A percentile compares a stretch with the other conserved stretches of the same genome.
Conservation (phyloP, 2,797 vertebrate species). For the Erpetoichthys calabaricus region DNA sequence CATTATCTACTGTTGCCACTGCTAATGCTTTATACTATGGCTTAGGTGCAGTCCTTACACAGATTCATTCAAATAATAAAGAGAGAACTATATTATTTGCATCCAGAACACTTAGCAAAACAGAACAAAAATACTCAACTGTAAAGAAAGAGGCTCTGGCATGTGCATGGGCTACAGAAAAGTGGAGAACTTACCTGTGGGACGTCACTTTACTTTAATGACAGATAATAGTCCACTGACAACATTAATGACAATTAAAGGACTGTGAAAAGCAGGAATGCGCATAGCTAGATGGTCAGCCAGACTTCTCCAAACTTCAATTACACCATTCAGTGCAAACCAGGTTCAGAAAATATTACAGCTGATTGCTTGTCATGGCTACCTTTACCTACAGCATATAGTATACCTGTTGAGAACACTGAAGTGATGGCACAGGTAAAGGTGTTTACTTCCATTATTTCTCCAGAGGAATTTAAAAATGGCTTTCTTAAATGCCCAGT, state of each 20-base stretch:
- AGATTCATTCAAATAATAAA: no score
- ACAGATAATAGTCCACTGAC: no score
- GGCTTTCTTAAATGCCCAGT: constrained; percentile 10
- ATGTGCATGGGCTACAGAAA: no score
- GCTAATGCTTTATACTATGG: no score
- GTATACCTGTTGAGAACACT: constrained; percentile 1
- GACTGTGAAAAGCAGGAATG: neutral
- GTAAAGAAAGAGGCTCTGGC: no score
- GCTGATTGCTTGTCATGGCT: constrained; percentile 13
- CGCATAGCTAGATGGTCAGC: constrained; percentile 10
- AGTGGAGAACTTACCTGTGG: no score
- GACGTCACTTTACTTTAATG: no score
- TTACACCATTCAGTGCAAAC: constrained; percentile 9
- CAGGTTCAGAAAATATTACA: constrained; percentile 3
- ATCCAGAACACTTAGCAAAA: no score
- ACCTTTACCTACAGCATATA: constrained; percentile 5
- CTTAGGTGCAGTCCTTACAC: no score
- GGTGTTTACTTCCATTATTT: constrained; percentile 4
- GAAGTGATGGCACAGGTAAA: constrained; percentile 8
- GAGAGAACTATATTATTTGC: no score
- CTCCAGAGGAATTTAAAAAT: constrained; percentile 8
- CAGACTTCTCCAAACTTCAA: constrained; percentile 5
- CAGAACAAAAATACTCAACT: no score
- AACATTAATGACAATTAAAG: no score
- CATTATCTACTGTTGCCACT: constrained; percentile 5